These are phyloP conservation scores for Ailuropoda melanoleuca DNA, from an alignment of 2,113 vertebrate genomes.

Conservation along the genomic window DNA sequence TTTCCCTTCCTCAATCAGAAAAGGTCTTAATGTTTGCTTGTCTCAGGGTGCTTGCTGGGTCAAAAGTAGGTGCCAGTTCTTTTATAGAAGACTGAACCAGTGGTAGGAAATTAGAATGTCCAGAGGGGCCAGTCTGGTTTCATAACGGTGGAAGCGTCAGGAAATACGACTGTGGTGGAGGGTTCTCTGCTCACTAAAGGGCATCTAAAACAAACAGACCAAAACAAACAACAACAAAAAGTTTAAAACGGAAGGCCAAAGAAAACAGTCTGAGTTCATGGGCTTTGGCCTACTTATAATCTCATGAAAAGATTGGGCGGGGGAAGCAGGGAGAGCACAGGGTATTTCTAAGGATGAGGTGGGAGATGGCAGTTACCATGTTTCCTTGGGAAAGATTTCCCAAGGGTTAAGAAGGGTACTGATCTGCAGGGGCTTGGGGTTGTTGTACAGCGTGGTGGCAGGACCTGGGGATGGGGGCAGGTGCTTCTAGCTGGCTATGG, in stretches of 20 bases:
- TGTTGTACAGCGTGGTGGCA: background rate
- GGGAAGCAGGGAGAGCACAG: background rate
- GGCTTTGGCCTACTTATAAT: background rate
- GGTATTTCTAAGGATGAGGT: background rate
- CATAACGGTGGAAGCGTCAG: background rate
- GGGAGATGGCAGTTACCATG: background rate
- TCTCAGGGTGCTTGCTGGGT: background rate
- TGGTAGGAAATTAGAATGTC: background rate
- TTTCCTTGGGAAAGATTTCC: background rate
- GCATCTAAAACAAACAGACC: background rate
- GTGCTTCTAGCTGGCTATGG: accelerated
- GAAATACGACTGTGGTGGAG: background rate
- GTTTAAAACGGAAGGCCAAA: background rate
- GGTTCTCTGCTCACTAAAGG: background rate
- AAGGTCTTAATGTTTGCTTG: background rate
- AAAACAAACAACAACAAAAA: background rate
- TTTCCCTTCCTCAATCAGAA: background rate
- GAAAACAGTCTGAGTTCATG: background rate
- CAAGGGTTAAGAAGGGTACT: background rate
- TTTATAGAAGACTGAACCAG: background rate
- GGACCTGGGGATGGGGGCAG: too few relatives aligned
- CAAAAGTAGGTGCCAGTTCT: background rate
- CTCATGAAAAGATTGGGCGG: background rate
- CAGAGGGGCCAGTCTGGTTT: background rate
- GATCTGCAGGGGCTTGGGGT: background rate